phyloP scores from a whole-genome alignment of 2,888 invertebrate genomes.

The Agapetus fuscipes region DNA sequence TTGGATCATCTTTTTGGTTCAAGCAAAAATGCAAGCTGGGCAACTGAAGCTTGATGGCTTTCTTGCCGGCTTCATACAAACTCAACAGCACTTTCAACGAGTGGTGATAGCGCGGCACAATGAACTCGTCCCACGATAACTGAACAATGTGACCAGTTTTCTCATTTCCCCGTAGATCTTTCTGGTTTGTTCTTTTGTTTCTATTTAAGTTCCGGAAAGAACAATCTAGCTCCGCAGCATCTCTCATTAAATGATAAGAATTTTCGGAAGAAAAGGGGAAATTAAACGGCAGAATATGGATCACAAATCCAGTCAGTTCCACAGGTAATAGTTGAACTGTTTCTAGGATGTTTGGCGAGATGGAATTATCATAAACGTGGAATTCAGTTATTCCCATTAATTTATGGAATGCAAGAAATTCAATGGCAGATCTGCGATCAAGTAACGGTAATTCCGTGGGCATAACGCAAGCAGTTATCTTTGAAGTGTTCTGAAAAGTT shows the following conservation, averaged over 20 bases:
- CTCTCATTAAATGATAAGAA: constrained; percentile 37
- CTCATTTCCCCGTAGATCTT: constrained; percentile 31
- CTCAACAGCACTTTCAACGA: constrained; percentile 44
- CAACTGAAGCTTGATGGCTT: constrained; percentile 30
- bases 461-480: constrained; percentile 52
- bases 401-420: constrained; percentile 58
- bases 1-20: constrained; percentile 40
- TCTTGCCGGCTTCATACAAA: constrained; percentile 41
- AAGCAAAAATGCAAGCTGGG: constrained; percentile 36
- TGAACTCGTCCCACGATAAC: constrained; percentile 55
- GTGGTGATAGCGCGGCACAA: constrained; percentile 50
- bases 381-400: constrained; percentile 57
- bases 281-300: constrained; percentile 55
- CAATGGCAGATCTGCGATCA: constrained; percentile 47
- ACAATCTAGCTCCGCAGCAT: constrained; percentile 56
- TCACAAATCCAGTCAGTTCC: constrained; percentile 43
- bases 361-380: constrained; percentile 53
- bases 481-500: constrained; percentile 40
- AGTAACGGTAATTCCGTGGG: constrained; percentile 47
- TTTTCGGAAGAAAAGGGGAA: constrained; percentile 50
- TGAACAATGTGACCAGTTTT: constrained; percentile 45
- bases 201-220: constrained; percentile 49
- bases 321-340: constrained; percentile 37
- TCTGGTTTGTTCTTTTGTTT: constrained; percentile 28
- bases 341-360: constrained; percentile 41